Evolutionary conservation across 1,140 invertebrate genomes (phyloP), one percentile per base, ranked within the genome.

Genomic region (Brachionus plicatilis): DNA sequence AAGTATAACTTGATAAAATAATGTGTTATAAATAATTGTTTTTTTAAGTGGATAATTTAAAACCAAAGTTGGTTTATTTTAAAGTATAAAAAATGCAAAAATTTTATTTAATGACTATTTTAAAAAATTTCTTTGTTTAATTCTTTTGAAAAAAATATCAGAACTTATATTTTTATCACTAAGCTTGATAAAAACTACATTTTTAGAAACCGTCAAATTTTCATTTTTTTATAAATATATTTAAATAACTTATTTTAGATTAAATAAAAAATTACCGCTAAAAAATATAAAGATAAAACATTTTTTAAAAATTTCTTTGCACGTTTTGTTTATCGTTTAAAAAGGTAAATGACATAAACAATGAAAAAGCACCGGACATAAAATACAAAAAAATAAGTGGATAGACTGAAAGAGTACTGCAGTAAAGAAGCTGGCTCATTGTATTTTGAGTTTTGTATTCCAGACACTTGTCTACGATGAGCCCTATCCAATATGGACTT

Each of bases 261-360:
- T 70, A 70, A 33, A 70, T 37, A 70, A 70, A 70, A 70, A 70
- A 41, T 24, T 70, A 70, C 14, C 12, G 41, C 12, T 70, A 70
- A 1, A 33, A 33, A 70, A 37, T 70, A n/a, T 17, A 5, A 14
- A 70, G n/a, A 2, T 0, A 14, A 17, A 70, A 70, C 7, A 76
- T 27, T 50, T 27, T 33, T 27, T 50, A 76, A 76, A 50, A 76
- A 76, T 45, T 50, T 76, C 43, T 76, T 50, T 76, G 45, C 27
- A 76, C 72, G 47, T 76, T 76, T 76, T 76, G 72, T 76, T 76
- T 76, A 50, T 76, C 72, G 27, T 76, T 50, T 50, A 76, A n/a
- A 50, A 76, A 76, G 6, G 72, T 76, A 76, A 76, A 76, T 47
- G 72, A 76, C 72, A 76, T 76, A 50, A 37, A 29, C 27, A 76